phyloP scores from a whole-genome alignment of 2,888 invertebrate genomes.

The Chrysolina americana region DNA sequence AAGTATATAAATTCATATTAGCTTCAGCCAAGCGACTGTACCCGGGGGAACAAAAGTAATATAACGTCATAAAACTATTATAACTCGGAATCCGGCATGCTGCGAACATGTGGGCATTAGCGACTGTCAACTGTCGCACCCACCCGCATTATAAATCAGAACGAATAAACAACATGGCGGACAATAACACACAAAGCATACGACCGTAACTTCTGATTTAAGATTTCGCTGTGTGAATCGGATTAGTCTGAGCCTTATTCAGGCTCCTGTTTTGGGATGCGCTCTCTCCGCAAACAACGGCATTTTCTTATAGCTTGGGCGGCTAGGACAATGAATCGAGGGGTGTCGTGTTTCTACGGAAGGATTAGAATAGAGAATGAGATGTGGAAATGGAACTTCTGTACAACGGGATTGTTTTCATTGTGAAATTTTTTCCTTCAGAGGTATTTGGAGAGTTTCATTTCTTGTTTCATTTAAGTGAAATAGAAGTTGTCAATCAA shows the following conservation, averaged over 20 bases:
- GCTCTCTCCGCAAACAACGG: slow-evolving; percentile 46
- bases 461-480: no score
- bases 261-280: slow-evolving; percentile 57
- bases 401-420: slow-evolving; percentile 2
- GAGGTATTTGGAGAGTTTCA: neutral
- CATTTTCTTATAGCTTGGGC: slow-evolving; percentile 45
- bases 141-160: slow-evolving; percentile 61
- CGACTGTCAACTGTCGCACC: slow-evolving; percentile 46
- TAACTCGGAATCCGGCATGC: slow-evolving; percentile 29
- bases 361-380: slow-evolving; percentile 34
- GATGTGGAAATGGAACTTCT: slow-evolving; percentile 11
- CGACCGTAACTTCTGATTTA: slow-evolving; percentile 66
- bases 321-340: slow-evolving; percentile 41
- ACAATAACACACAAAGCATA: slow-evolving; percentile 63
- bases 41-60: slow-evolving; percentile 8
- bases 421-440: slow-evolving; percentile 4
- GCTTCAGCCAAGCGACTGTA: neutral
- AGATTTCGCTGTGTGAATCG: slow-evolving; percentile 65
- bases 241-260: slow-evolving; percentile 64
- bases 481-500: no score
- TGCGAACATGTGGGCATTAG: slow-evolving; percentile 46
- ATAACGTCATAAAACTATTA: slow-evolving; percentile 18
- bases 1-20: slow-evolving; percentile 9
- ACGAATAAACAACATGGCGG: slow-evolving; percentile 65
- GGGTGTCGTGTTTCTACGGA: slow-evolving; percentile 26